These are phyloP conservation scores for Trachymyrmex septentrionalis DNA, from an alignment of 1,140 invertebrate species.

Conservation along the genomic window DNA sequence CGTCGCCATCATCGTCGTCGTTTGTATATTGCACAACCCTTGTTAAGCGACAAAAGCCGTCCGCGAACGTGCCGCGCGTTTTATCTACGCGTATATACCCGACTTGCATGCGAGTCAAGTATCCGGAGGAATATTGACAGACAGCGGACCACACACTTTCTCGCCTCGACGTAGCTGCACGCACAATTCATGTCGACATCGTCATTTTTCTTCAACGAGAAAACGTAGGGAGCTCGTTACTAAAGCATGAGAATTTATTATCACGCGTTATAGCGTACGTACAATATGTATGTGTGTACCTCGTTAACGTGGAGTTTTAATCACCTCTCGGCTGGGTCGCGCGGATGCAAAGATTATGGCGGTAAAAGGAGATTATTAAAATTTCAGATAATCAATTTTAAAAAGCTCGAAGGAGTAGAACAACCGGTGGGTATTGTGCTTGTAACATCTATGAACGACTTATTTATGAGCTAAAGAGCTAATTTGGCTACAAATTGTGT, in stretches of 20 bases:
- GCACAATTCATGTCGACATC: constrained; percentile 44
- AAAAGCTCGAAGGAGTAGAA: not conserved
- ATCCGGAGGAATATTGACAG: constrained; percentile 62
- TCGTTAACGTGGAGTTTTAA: constrained; percentile 61
- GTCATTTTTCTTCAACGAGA: constrained; percentile 44
- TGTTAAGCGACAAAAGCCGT: constrained; percentile 64
- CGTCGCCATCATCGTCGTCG: constrained; percentile 13
- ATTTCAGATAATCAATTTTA: constrained; percentile 54
- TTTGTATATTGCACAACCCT: constrained; percentile 26
- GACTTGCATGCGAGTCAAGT: constrained; percentile 68
- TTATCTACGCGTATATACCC: constrained; percentile 68
- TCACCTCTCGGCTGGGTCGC: constrained; percentile 29
- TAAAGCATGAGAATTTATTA: constrained; percentile 57
- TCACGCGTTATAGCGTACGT: constrained; percentile 1
- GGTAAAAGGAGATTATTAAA: constrained; percentile 30
- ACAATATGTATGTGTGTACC: constrained; percentile 18
- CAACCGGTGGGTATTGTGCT: not conserved
- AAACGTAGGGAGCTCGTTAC: constrained; percentile 45
- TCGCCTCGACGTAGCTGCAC: constrained; percentile 15
- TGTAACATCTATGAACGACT: not conserved
- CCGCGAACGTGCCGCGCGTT: constrained; percentile 58
- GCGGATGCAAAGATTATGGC: constrained; percentile 51
- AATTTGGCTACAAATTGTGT: not conserved
- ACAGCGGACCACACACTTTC: constrained; percentile 35
- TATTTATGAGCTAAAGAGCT: not conserved